Evolutionary conservation across 92 coral and sea anemone species (phyloP).

Genomic region (Ricordea florida): DNA sequence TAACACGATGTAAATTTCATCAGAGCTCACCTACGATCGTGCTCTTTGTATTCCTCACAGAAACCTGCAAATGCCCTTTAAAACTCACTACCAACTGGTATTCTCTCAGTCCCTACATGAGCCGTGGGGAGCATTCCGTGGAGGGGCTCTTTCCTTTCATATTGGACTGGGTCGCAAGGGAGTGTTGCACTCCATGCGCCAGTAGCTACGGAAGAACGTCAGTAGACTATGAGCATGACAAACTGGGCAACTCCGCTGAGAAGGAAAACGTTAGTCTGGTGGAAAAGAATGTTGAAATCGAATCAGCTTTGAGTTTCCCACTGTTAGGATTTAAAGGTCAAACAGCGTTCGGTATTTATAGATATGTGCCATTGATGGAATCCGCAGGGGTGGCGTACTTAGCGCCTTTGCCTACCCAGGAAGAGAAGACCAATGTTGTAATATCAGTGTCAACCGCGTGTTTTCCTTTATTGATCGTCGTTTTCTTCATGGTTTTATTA

Average conservation of each 20-base stretch:
- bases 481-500: slow-evolving; percentile 32
- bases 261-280: slow-evolving; percentile 35
- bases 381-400: slow-evolving; percentile 84
- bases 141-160: slow-evolving; percentile 74
- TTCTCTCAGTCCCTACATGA: slow-evolving; percentile 66
- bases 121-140: slow-evolving; percentile 4
- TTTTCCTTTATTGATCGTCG: slow-evolving; percentile 38
- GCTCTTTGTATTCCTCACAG: slow-evolving; percentile 13
- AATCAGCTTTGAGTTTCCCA: slow-evolving; percentile 76
- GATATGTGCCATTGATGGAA: slow-evolving; percentile 62
- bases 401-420: slow-evolving; percentile 34
- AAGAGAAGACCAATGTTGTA: slow-evolving; percentile 39
- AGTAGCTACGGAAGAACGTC: slow-evolving; percentile 63
- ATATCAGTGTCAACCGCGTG: slow-evolving; percentile 23
- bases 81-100: slow-evolving; percentile 68
- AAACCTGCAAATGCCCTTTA: slow-evolving; percentile 79
- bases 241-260: slow-evolving; percentile 19
- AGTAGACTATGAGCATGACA: slow-evolving; percentile 44
- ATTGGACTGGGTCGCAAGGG: slow-evolving; percentile 42
- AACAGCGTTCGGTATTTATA: slow-evolving; percentile 46
- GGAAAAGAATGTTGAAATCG: neutral
- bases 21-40: neutral
- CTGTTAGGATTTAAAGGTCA: slow-evolving; percentile 68
- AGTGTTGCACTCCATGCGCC: slow-evolving; percentile 73
- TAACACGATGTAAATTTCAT: neutral